phyloP scores from a whole-genome alignment of 37 sponge, comb jelly and placozoan genomes.

The Halichondria panicea region DNA sequence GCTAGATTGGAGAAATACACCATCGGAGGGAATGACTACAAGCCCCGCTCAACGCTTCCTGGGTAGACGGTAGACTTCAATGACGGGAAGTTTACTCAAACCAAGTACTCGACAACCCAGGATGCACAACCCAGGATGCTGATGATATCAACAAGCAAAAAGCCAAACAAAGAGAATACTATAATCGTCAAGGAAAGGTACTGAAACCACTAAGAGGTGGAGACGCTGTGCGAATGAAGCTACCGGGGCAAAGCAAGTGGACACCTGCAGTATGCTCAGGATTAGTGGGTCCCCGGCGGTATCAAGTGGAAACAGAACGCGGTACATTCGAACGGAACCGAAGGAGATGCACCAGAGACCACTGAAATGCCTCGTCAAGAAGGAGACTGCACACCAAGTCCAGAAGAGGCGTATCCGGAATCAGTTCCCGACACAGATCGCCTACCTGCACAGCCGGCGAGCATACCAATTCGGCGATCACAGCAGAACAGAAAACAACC shows the following conservation, averaged over 20 bases:
- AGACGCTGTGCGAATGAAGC: constrained; percentile 12
- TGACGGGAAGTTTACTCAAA: neutral
- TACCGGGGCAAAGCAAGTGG: constrained; percentile 24
- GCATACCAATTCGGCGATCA: neutral
- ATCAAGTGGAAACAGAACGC: constrained; percentile 4
- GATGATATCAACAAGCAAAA: neutral
- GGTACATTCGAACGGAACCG: neutral
- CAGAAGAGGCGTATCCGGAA: neutral
- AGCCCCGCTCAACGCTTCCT: constrained; percentile 9
- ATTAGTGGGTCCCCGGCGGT: constrained; percentile 12
- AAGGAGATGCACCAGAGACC: neutral
- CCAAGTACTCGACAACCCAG: neutral
- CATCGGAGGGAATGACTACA: constrained; percentile 1
- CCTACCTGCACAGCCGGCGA: neutral
- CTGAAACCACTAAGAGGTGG: constrained; percentile 12
- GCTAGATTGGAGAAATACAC: constrained; percentile 4
- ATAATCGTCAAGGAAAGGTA: constrained; percentile 8
- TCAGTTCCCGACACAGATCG: neutral
- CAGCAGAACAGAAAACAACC: neutral
- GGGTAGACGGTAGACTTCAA: neutral
- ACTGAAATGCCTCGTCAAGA: neutral
- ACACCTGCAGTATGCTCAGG: constrained; percentile 17
- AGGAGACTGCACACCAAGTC: neutral
- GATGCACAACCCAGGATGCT: neutral
- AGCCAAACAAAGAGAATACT: constrained; percentile 10